A percentile compares a stretch with the other conserved stretches of the same genome.
phyloP scores from a whole-genome alignment of 2,113 vertebrate genomes.

The Kryptolebias marmoratus region DNA sequence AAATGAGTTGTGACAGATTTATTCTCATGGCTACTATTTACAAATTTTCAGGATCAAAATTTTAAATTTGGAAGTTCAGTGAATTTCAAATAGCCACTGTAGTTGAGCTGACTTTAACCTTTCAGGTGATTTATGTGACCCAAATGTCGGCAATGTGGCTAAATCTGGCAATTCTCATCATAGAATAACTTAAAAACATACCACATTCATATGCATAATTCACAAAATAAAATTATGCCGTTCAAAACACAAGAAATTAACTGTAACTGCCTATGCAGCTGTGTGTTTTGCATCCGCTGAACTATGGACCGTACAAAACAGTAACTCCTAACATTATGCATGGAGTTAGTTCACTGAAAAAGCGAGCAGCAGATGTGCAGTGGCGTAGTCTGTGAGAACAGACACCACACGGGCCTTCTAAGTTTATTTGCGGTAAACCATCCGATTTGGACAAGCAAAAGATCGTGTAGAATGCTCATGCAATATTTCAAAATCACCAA shows the following conservation, averaged over 20 bases:
- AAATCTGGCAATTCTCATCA: too few relatives aligned
- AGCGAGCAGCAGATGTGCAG: slow-evolving; percentile 42
- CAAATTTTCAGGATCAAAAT: too few relatives aligned
- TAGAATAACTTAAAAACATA: background rate
- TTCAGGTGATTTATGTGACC: too few relatives aligned
- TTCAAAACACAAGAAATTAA: background rate
- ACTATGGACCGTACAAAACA: slow-evolving; percentile 3
- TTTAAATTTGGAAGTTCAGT: too few relatives aligned
- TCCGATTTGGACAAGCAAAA: slow-evolving; percentile 16
- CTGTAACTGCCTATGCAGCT: background rate
- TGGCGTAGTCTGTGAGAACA: slow-evolving; percentile 44
- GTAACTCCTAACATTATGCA: slow-evolving; percentile 23
- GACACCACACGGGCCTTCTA: slow-evolving; percentile 59
- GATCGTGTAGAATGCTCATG: slow-evolving; percentile 13
- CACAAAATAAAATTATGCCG: background rate
- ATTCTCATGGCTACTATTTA: too few relatives aligned
- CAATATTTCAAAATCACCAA: slow-evolving; percentile 36
- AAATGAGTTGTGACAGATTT: too few relatives aligned
- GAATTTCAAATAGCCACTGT: too few relatives aligned
- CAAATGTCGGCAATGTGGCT: too few relatives aligned
- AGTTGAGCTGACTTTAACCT: too few relatives aligned
- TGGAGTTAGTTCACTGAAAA: slow-evolving; percentile 38
- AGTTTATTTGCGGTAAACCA: slow-evolving; percentile 45
- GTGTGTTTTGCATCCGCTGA: background rate
- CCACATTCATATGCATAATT: background rate